Conservation (phyloP, 2,797 vertebrate species). For the Anguilla obscura region DNA sequence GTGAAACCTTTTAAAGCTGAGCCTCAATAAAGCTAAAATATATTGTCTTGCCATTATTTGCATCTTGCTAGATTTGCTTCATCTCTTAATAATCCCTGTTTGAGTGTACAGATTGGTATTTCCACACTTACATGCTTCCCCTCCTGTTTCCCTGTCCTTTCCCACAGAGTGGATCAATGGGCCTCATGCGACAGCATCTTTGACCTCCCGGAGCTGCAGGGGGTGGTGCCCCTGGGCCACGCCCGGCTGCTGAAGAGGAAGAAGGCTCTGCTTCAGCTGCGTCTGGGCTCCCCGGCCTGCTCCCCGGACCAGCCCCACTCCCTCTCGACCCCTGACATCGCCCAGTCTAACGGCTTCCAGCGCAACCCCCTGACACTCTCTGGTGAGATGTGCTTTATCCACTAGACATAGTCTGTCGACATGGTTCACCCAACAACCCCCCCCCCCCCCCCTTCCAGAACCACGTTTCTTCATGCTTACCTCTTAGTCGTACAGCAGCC, state of each 20-base stretch:
- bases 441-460: not conserved
- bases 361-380: conserved; percentile 60
- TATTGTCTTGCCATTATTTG: not conserved
- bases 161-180: conserved; percentile 52
- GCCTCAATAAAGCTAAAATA: not conserved
- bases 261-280: conserved; percentile 64
- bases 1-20: not conserved
- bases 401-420: not conserved
- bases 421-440: not conserved
- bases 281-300: conserved; percentile 47
- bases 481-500: not conserved
- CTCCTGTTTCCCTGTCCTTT: not conserved
- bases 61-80: not conserved
- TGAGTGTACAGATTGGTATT: not conserved
- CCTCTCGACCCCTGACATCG: conserved; percentile 29
- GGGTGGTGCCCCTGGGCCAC: conserved; percentile 37
- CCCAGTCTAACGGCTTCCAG: conserved; percentile 47
- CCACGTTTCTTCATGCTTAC: not conserved
- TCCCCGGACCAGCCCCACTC: conserved; percentile 41
- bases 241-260: conserved; percentile 67
- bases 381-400: conserved; percentile 57
- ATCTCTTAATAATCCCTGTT: not conserved
- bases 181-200: conserved; percentile 72
- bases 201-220: conserved; percentile 50
- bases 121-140: not conserved